These are phyloP conservation scores for Aptenodytes patagonicus DNA, from an alignment of 2,113 vertebrate species.

Conservation along the genomic window DNA sequence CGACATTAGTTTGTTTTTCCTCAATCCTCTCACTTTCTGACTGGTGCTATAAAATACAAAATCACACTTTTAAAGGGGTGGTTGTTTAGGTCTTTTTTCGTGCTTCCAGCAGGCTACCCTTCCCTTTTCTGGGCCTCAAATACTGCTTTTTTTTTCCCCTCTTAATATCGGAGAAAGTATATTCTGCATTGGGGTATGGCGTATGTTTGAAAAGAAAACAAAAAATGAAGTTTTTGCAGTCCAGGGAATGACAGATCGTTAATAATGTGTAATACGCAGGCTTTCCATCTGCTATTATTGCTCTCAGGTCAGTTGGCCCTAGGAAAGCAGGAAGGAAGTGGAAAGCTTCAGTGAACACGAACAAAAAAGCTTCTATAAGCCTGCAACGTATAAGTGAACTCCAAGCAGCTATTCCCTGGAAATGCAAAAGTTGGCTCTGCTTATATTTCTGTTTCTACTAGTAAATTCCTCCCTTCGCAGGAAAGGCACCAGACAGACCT, in stretches of 20 bases:
- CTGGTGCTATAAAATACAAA: neutral
- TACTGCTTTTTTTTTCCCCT: neutral
- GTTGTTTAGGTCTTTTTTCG: neutral
- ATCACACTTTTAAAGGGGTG: neutral
- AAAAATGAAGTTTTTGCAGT: conserved; percentile 18
- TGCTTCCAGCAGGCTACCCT: neutral
- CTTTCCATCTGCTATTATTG: conserved; percentile 37
- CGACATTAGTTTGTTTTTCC: neutral
- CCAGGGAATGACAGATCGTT: conserved; percentile 5
- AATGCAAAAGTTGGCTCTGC: neutral
- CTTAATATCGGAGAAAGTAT: neutral
- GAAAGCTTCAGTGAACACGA: conserved; percentile 19
- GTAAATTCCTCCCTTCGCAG: neutral
- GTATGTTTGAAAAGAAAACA: neutral
- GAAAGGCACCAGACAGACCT: conserved; percentile 1
- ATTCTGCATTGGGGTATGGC: neutral
- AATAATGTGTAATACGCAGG: neutral
- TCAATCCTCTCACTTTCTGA: neutral
- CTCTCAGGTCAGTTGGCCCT: conserved; percentile 28
- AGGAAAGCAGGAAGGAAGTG: conserved; percentile 44
- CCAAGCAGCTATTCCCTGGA: neutral
- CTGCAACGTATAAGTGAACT: neutral
- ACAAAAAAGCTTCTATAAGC: conserved; percentile 48
- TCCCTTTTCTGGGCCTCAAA: conserved; percentile 25
- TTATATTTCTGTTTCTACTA: neutral